Evolutionary conservation across 1,140 invertebrate genomes (phyloP).

Genomic region (Coptotermes formosanus): DNA sequence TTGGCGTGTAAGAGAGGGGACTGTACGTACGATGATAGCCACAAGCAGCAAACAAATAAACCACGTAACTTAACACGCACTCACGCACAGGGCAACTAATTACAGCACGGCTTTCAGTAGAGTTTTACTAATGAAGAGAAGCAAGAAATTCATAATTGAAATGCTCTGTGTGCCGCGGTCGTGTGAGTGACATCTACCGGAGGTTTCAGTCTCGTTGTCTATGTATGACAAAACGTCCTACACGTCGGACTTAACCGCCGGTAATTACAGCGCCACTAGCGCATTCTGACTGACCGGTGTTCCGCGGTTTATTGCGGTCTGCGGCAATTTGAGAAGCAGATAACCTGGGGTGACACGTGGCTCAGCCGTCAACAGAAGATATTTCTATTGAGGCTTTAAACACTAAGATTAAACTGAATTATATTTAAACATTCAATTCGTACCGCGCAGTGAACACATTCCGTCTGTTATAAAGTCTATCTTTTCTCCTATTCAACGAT

Average conservation of each 20-base stretch:
- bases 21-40: neutral
- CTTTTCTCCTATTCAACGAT: too few species aligned
- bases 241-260: neutral
- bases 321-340: neutral
- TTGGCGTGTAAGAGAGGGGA: neutral
- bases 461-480: too few species aligned
- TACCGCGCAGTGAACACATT: too few species aligned
- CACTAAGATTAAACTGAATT: too few species aligned
- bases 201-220: neutral
- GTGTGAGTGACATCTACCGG: neutral
- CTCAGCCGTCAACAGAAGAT: neutral
- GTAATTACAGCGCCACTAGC: neutral
- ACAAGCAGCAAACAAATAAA: neutral
- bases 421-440: too few species aligned
- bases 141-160: neutral
- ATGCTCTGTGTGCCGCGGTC: neutral
- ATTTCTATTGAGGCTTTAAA: too few species aligned
- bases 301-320: neutral
- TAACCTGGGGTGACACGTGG: neutral
- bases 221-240: conserved; percentile 8
- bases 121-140: neutral
- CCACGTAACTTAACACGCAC: neutral
- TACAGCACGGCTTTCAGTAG: neutral
- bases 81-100: neutral
- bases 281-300: neutral